Evolutionary conservation across 2,113 vertebrate species (phyloP), one percentile per base, ranked within the genome.

Genomic region (Podarcis raffonei): DNA sequence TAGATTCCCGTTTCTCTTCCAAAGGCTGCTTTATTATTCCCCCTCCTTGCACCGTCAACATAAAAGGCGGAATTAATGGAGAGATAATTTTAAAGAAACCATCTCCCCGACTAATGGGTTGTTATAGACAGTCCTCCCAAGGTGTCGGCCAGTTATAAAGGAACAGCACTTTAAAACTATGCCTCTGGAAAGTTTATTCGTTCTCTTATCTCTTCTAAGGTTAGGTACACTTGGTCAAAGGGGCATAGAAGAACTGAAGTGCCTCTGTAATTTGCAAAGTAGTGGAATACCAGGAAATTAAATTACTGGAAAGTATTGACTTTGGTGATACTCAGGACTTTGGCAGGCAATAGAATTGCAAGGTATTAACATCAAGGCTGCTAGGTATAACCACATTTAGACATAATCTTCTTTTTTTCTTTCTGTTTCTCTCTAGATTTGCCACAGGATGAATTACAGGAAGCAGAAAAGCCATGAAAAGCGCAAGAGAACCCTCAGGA

Each of bases 371-470:
- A 75, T 66, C 57, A 59, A 30, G 32, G 83, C 42, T 93, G 80
- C 80, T 80, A 89, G 71, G 7, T 86, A 53, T 42, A 68, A 78
- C 27, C 18, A 85, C 85, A 88, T 88, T 90, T 83, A 92, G 90
- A 92, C 72, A 92, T 75, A 76, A 79, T 90, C 75, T 84, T 74
- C 32, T 76, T 77, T 83, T 8, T 82, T 68, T 89, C 68, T 91
- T 93, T 95, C 87, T 95, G 23, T 89, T 85, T 85, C 87, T 92
- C 91, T 91, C 5, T 87, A 95, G 95, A 39, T 92, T 92, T 94
- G 32, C 87, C 90, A 86, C 92, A 93, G 68, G 90, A 94, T 89
- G 91, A 90, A 92, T 76, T 87, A 90, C 91, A 93, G 77, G 90
- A 94, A 94, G 83, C 66, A 81, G 87, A 91, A 95, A 94, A 93